Evolutionary conservation across 2,797 vertebrate genomes (phyloP).

Genomic region (Sciaenops ocellatus): DNA sequence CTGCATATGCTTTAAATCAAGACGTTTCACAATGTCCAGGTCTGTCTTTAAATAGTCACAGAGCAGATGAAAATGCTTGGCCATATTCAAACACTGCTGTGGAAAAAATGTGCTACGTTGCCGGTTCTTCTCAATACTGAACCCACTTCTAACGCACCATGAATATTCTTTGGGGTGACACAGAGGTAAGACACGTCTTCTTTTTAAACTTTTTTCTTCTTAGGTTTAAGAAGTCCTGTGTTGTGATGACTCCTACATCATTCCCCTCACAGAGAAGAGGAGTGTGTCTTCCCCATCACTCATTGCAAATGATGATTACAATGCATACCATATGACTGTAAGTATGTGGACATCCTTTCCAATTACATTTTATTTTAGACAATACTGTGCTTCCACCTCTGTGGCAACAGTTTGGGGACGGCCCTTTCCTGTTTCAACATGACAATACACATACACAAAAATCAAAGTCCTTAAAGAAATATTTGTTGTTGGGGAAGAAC

Average conservation of each 20-base stretch:
- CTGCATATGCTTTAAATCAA: constrained; percentile 37
- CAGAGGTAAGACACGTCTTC: constrained; percentile 7
- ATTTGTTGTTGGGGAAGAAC: neutral
- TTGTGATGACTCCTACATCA: neutral
- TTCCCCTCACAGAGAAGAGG: neutral
- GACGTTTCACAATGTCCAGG: constrained; percentile 31
- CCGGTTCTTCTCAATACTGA: constrained; percentile 19
- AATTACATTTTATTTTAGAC: neutral
- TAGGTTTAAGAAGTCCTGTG: constrained; percentile 1
- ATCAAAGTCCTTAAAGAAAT: neutral
- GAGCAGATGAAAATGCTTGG: constrained; percentile 39
- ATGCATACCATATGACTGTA: neutral
- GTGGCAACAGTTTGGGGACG: neutral
- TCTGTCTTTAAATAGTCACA: constrained; percentile 32
- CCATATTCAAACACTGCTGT: constrained; percentile 19
- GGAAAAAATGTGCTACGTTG: constrained; percentile 37
- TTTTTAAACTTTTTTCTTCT: neutral
- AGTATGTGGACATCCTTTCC: neutral
- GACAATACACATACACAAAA: neutral
- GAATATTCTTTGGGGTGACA: neutral
- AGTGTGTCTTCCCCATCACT: neutral
- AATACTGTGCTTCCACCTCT: too few species aligned
- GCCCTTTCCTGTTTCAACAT: neutral
- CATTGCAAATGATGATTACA: neutral
- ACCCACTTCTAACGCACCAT: constrained; percentile 30